Conservation (phyloP, 2,888 invertebrate species). For the Brachylomia viminalis region DNA sequence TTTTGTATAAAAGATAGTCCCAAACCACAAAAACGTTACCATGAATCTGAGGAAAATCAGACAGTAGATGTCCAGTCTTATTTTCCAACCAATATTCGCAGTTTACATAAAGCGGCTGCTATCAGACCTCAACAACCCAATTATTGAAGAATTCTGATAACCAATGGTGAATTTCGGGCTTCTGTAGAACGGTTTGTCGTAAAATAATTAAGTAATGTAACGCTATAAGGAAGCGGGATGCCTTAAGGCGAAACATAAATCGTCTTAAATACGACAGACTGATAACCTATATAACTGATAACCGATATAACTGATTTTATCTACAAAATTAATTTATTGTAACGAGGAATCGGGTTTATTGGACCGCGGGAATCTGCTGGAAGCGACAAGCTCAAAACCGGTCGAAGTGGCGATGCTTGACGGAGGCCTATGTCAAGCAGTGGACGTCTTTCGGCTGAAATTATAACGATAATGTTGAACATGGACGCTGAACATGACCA, state of each 20-base stretch:
- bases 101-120: background rate
- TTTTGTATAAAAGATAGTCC: background rate
- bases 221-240: slow-evolving; percentile 25
- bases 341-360: background rate
- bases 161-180: background rate
- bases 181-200: background rate
- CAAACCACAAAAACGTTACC: background rate
- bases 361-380: background rate
- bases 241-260: slow-evolving; percentile 31
- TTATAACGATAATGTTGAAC: background rate
- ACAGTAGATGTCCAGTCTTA: too few species aligned
- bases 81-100: background rate
- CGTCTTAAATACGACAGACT: slow-evolving; percentile 16
- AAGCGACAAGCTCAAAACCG: background rate
- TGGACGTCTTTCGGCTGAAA: background rate
- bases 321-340: background rate
- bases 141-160: background rate
- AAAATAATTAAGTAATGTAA: slow-evolving; percentile 15
- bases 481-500: slow-evolving; percentile 7
- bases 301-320: too few species aligned
- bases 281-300: too few species aligned
- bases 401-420: background rate
- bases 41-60: background rate
- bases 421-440: background rate
- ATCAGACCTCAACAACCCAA: background rate